Evolutionary conservation across 1,140 invertebrate genomes (phyloP).

Genomic region (Aricia agestis): DNA sequence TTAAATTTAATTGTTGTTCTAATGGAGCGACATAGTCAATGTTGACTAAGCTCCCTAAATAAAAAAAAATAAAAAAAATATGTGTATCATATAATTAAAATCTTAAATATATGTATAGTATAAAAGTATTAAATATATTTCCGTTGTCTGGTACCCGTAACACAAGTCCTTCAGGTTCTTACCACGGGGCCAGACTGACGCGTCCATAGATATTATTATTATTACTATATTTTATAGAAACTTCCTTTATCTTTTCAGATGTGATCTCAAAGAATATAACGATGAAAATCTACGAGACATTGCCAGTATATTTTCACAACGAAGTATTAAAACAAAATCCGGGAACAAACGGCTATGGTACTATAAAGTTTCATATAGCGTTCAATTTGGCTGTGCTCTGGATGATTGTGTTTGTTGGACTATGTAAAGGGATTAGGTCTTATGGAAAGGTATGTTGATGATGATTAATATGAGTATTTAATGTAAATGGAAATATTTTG

Average conservation of each 20-base stretch:
- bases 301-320: constrained; percentile 89
- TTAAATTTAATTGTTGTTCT: too few relatives aligned
- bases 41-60: too few relatives aligned
- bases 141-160: too few relatives aligned
- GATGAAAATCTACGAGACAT: constrained; percentile 83
- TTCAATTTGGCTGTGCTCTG: constrained; percentile 93
- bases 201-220: too few relatives aligned
- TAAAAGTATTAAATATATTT: too few relatives aligned
- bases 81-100: too few relatives aligned
- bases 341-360: constrained; percentile 79
- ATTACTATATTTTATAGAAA: too few relatives aligned
- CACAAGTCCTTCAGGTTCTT: too few relatives aligned
- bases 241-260: constrained; percentile 38
- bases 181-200: too few relatives aligned
- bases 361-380: constrained; percentile 90
- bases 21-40: too few relatives aligned
- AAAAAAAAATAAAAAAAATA: too few relatives aligned
- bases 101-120: too few relatives aligned
- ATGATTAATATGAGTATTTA: background rate
- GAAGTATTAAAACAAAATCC: constrained; percentile 85
- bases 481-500: background rate
- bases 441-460: constrained; percentile 84
- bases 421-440: constrained; percentile 91
- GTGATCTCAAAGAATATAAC: constrained; percentile 47
- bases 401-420: constrained; percentile 92